phyloP scores from a whole-genome alignment of 2,113 vertebrate species.

The Syrrhaptes paradoxus region DNA sequence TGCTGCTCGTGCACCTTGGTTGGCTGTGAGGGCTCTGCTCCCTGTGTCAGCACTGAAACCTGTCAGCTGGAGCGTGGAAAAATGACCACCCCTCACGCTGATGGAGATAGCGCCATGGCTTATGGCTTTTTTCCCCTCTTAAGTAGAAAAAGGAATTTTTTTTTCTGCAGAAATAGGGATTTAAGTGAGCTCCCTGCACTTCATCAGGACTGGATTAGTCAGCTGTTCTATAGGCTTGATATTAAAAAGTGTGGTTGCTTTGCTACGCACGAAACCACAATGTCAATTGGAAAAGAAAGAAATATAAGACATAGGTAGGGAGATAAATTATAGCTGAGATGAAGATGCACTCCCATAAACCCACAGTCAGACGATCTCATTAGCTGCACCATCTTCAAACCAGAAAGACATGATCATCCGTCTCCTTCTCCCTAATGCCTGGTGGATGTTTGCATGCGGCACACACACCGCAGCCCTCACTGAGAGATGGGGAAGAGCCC shows the following conservation, averaged over 20 bases:
- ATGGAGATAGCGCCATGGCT: neutral
- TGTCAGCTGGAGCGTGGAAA: constrained; percentile 4
- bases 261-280: neutral
- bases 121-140: neutral
- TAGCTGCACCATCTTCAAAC: neutral
- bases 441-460: neutral
- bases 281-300: neutral
- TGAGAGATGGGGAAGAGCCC: fast-evolving
- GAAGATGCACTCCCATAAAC: neutral
- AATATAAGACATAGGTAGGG: neutral
- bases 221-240: neutral
- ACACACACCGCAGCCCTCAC: fast-evolving
- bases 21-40: neutral
- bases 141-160: neutral
- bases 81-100: neutral
- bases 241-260: neutral
- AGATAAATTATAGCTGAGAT: neutral
- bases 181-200: neutral
- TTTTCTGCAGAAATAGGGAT: neutral
- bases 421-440: neutral
- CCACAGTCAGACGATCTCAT: neutral
- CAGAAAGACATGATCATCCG: neutral
- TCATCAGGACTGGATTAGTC: constrained; percentile 15
- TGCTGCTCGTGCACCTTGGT: neutral
- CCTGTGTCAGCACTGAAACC: neutral